Conservation (phyloP, 2,797 vertebrate genomes). For the Brotula barbata region DNA sequence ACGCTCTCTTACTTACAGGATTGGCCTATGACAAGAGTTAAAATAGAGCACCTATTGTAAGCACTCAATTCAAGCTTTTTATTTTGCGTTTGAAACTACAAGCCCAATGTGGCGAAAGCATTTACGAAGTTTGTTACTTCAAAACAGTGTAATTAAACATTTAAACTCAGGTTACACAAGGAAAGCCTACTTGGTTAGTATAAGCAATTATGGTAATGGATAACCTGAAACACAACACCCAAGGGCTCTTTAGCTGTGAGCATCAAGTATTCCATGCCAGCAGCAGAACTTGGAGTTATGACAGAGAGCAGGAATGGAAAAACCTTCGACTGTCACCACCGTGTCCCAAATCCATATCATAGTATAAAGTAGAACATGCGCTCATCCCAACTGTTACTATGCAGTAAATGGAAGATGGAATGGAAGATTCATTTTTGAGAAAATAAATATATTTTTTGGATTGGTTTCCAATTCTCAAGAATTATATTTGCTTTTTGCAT, state of each 20-base stretch:
- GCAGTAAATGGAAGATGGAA: too few species aligned
- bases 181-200: slow-evolving; percentile 78
- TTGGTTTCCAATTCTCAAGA: background rate
- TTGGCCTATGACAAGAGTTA: slow-evolving; percentile 54
- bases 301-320: slow-evolving; percentile 44
- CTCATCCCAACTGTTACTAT: too few species aligned
- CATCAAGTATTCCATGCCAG: slow-evolving; percentile 72
- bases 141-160: slow-evolving; percentile 83
- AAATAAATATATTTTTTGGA: background rate
- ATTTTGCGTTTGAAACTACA: slow-evolving; percentile 69
- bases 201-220: slow-evolving; percentile 85
- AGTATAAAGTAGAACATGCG: background rate
- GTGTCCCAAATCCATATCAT: background rate
- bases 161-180: slow-evolving; percentile 74
- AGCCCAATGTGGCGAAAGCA: slow-evolving; percentile 56
- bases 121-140: slow-evolving; percentile 73
- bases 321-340: slow-evolving; percentile 9
- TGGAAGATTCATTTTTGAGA: too few species aligned
- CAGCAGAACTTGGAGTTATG: slow-evolving; percentile 61
- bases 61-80: slow-evolving; percentile 54
- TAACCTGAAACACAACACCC: slow-evolving; percentile 80
- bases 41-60: slow-evolving; percentile 56
- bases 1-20: slow-evolving; percentile 69
- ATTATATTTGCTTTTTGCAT: too few species aligned
- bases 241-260: slow-evolving; percentile 70